Base-by-base conservation (phyloP, 2,113 vertebrate genomes). In the Siniperca knerii region DNA sequence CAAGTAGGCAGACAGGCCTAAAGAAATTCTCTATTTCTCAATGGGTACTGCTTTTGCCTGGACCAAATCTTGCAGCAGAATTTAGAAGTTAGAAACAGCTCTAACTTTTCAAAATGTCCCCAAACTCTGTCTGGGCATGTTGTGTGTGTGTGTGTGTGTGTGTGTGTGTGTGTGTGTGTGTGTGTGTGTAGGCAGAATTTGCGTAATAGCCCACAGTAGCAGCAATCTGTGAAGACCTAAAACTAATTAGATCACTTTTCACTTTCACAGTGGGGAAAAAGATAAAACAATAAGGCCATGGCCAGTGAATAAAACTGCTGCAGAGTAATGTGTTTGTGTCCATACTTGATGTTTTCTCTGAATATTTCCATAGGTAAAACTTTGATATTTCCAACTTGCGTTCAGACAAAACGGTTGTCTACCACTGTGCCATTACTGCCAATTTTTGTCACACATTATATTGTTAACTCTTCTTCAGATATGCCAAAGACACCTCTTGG, bases 11-110 rank as follows among this genome's bases (percentile, higher is more conserved):
- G 52, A 42, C 10, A 42, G 29, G 16, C 35, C 62, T 64, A 60
- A 86, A 79, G 72, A 58, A 48, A 62, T 13, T 37, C 78, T 87
- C 52, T 82, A 75, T 85, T 69, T 33, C n/a, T 72, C 66, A 79
- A n/a, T 79, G 67, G 13, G 21, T 54, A 46, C 66, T 55, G 37
- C 62, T 75, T 81, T 79, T 0, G 2, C 25, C 40, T 18, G 37
- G 54, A 78, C 4, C 66, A 48, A 76, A 84, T 29, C 70, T 46
- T 84, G 33, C 18, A 46, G 55, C 33, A 40, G 21, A 37, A 33
- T 46, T 13, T 18, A 25, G 25, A 25, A 25, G 25, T 25, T 25
- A 25, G 25, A 44, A 68, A 79, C 18, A 46, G 29, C 35, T 58
- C 40, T 0, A 37, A 50, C 15, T 55, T 15, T 76, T 54, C 4